Evolutionary conservation across 2,797 vertebrate genomes (phyloP).

Genomic region (Gypaetus barbatus): DNA sequence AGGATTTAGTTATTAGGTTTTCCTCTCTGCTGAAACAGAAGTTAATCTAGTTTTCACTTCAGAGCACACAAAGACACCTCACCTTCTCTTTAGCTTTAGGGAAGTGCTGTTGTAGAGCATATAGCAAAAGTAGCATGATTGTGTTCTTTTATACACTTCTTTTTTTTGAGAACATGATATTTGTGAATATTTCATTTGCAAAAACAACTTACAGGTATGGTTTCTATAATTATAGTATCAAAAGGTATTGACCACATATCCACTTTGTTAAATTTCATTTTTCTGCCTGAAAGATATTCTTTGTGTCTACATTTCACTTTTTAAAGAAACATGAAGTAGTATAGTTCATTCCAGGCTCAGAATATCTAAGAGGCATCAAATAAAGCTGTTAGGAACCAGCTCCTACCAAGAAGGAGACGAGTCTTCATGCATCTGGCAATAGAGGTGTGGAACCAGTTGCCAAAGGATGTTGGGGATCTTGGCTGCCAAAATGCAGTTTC

Average conservation of each 20-base stretch:
- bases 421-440: not conserved
- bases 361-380: not conserved
- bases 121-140: not conserved
- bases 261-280: not conserved
- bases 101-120: not conserved
- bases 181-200: not conserved
- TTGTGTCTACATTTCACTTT: not conserved
- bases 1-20: not conserved
- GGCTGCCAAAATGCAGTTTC: not conserved
- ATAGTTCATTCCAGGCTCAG: not conserved
- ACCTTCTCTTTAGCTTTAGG: not conserved
- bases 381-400: not conserved
- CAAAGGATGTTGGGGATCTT: not conserved
- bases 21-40: not conserved
- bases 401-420: not conserved
- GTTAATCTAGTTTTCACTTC: not conserved
- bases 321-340: not conserved
- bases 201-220: not conserved
- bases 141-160: not conserved
- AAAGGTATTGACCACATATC: not conserved
- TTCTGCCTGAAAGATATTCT: not conserved
- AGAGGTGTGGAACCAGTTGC: not conserved
- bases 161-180: not conserved
- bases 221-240: not conserved
- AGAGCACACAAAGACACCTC: slow-evolving; percentile 5